phyloP scores from a whole-genome alignment of 2,888 invertebrate genomes.

The Brachyptera putata region DNA sequence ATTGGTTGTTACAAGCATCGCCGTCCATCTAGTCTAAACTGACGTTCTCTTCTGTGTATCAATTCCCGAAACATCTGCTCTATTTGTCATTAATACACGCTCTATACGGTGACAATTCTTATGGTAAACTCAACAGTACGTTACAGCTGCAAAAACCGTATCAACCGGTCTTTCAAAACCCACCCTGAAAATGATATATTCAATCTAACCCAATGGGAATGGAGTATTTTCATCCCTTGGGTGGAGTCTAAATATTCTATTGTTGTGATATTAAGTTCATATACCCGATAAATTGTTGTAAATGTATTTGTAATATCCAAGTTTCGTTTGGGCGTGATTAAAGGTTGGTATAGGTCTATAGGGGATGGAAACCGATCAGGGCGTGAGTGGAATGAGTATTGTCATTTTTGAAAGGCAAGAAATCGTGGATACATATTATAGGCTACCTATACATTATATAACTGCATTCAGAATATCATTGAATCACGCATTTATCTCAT shows the following conservation, averaged over 20 bases:
- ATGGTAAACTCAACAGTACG: conserved; percentile 4
- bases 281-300: conserved; percentile 3
- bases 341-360: no score
- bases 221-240: neutral
- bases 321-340: conserved; percentile 7
- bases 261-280: conserved; percentile 8
- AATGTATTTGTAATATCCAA: neutral
- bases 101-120: conserved; percentile 16
- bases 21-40: no score
- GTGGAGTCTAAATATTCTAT: neutral
- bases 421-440: no score
- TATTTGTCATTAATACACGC: conserved; percentile 6
- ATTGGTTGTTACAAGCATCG: no score
- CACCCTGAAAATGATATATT: neutral
- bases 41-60: no score
- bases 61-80: neutral
- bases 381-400: no score
- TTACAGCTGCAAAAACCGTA: conserved; percentile 1
- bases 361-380: no score
- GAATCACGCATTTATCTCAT: no score
- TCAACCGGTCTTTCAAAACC: no score
- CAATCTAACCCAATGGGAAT: neutral
- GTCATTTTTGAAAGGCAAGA: no score
- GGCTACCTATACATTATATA: no score
- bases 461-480: no score